A percentile compares a stretch with the other conserved stretches of the same genome.
Evolutionary conservation across 2,113 vertebrate species (phyloP).

Genomic region (Caretta caretta): DNA sequence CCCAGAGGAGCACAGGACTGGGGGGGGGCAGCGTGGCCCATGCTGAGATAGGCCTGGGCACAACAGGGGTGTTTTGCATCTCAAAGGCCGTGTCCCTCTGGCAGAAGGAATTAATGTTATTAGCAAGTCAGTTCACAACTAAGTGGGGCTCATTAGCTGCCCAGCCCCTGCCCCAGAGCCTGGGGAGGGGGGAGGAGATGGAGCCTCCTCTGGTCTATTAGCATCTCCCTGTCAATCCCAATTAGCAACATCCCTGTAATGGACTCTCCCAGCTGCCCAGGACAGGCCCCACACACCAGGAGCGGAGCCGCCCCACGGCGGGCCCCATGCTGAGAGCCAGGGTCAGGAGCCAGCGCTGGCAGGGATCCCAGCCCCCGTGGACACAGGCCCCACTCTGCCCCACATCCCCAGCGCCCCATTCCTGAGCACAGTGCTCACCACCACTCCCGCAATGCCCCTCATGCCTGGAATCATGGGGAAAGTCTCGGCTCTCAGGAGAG

Average conservation of each 20-base stretch:
- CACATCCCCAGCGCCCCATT: accelerated
- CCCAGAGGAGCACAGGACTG: background rate
- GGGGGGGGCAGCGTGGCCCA: background rate
- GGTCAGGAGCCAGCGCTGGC: background rate
- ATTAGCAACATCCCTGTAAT: background rate
- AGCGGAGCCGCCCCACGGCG: accelerated
- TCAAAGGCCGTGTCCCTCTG: conserved; percentile 19
- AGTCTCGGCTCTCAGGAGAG: background rate
- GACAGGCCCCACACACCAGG: background rate
- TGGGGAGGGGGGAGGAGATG: background rate
- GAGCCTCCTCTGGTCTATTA: background rate
- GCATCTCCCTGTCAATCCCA: conserved; percentile 18
- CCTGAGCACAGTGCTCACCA: too few relatives aligned
- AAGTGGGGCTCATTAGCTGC: conserved; percentile 41
- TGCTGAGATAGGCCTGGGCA: background rate
- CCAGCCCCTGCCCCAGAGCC: background rate
- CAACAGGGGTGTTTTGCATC: conserved; percentile 28
- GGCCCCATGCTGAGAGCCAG: background rate
- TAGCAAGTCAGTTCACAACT: conserved; percentile 61
- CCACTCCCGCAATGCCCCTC: too few relatives aligned
- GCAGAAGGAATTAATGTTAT: conserved; percentile 47
- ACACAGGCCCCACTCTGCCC: background rate
- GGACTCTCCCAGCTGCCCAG: background rate
- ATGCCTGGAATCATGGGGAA: background rate
- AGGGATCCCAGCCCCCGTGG: background rate